Base-by-base conservation (phyloP, 2,888 invertebrate species). In the Lathronympha strigana region DNA sequence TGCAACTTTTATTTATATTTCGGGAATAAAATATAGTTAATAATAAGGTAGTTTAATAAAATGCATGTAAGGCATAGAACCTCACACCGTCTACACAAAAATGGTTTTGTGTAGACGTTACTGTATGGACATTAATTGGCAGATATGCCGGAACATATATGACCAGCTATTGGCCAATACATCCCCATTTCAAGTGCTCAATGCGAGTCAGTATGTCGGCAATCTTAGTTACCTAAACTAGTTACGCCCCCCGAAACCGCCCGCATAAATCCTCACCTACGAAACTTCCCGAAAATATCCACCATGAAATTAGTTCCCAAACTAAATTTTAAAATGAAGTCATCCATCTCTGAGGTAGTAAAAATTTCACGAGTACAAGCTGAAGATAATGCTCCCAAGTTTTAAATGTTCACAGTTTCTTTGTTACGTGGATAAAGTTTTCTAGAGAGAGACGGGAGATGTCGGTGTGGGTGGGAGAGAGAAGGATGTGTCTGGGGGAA, bases 401-500 rank as follows among this genome's bases (percentile, higher is more conserved):
- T 72, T 38, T 68, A 66, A 61, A 66, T 69, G 64, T 66, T 66
- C 66, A 54, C 62, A 68, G 70, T 72, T 69, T 69, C 72, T 69
- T 66, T 68, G 67, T 68, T 67, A 58, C 58, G 68, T 72, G 69
- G 73, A 75, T 73, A 71, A 71, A 71, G 70, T 66, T 28, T 47
- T 55, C 62, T 61, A 58, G 74, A 76, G 69, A 71, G 63, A 68
- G 76, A 72, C 21, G 71, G 74, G 72, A 71, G 75, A 75, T 73
- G 75, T 6, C 21, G 63, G 62, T 50, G 69, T 70, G 51, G 70
- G 74, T 78, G 68, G 57, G 79, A 76, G 13, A 36, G 47, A 33
- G 83, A 82, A 72, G 74, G 68, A 76, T 72, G 75, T 78, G 76
- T 81, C 76, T 73, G 73, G 74, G 72, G 76, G 72, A 83, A 84